Percentiles rank a stretch among this genome's conserved stretches.
Conservation (phyloP, 1,140 invertebrate species). For the Adelges cooleyi region DNA sequence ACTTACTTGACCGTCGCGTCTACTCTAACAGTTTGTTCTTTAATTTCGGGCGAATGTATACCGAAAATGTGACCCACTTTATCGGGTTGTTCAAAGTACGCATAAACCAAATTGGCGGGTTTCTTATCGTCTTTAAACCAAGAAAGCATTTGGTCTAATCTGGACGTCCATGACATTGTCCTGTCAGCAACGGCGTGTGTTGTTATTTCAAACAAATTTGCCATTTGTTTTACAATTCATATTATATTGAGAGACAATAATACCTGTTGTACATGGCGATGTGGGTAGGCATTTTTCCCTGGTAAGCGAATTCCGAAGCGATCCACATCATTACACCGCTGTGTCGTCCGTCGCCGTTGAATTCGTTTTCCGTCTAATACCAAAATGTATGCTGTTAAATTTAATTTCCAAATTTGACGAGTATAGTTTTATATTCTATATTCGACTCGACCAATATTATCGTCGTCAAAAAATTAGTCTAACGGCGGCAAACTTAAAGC, state of each 20-base stretch:
- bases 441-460: no score
- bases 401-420: no score
- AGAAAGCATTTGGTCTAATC: slow-evolving; percentile 49
- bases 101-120: slow-evolving; percentile 50
- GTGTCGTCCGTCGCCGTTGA: slow-evolving; percentile 38
- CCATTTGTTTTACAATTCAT: no score
- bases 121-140: slow-evolving; percentile 50
- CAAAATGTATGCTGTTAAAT: no score
- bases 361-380: slow-evolving; percentile 47
- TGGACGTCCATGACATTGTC: slow-evolving; percentile 41
- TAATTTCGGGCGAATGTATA: slow-evolving; percentile 39
- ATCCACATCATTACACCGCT: slow-evolving; percentile 54
- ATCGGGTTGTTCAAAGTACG: slow-evolving; percentile 67
- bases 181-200: neutral
- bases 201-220: no score
- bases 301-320: slow-evolving; percentile 42
- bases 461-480: no score
- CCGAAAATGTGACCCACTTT: slow-evolving; percentile 45
- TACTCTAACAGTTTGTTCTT: slow-evolving; percentile 42
- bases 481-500: no score
- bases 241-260: neutral
- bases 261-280: slow-evolving; percentile 41
- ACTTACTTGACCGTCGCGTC: slow-evolving; percentile 43
- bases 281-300: slow-evolving; percentile 40
- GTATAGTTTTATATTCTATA: no score